phyloP scores from a whole-genome alignment of 2,113 vertebrate species.

The Trogon melanurus region DNA sequence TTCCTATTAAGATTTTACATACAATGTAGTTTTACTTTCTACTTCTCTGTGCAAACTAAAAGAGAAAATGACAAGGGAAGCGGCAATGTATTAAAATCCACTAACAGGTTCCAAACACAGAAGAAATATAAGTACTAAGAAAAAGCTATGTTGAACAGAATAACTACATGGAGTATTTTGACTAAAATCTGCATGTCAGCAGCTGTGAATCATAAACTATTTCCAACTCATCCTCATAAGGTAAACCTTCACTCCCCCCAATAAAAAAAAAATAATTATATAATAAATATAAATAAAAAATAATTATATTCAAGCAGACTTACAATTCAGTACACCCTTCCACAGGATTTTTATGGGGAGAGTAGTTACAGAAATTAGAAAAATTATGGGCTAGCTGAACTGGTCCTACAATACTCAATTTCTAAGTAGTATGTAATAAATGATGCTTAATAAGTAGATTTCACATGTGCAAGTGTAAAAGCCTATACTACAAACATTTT shows the following conservation, averaged over 20 bases:
- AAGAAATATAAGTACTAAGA: not conserved
- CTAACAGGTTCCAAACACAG: not conserved
- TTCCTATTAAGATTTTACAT: not conserved
- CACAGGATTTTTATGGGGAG: not conserved
- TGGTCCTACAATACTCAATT: not conserved
- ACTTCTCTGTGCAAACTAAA: not conserved
- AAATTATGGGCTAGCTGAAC: not conserved
- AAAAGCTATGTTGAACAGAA: not conserved
- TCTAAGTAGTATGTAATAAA: not conserved
- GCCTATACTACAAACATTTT: not conserved
- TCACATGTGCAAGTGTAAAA: not conserved
- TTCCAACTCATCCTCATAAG: not conserved
- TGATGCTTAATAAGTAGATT: not conserved
- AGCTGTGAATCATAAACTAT: not conserved
- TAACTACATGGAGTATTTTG: not conserved
- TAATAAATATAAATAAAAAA: too few species aligned
- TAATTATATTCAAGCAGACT: not conserved
- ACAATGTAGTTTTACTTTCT: not conserved
- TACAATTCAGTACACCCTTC: not conserved
- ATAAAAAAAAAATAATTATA: not conserved
- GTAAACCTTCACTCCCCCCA: fast-evolving
- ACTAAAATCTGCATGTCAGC: not conserved
- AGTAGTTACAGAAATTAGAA: not conserved
- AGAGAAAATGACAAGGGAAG: not conserved
- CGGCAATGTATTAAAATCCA: not conserved